phyloP scores from a whole-genome alignment of 2,888 invertebrate genomes.

The Drosophila trichaetosa region DNA sequence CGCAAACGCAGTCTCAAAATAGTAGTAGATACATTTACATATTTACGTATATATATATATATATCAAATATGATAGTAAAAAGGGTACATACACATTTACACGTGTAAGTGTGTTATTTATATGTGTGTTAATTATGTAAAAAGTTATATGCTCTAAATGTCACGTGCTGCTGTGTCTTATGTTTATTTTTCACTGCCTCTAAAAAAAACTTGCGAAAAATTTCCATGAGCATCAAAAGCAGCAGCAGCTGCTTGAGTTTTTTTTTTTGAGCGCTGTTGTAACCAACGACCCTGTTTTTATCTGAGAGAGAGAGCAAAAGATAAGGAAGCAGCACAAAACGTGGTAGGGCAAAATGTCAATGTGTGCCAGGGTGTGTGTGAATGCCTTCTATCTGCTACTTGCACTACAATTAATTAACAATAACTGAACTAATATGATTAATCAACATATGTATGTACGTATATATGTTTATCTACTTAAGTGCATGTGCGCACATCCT shows the following conservation, averaged over 20 bases:
- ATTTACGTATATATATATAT: constrained; percentile 12
- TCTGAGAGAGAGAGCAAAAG: constrained; percentile 12
- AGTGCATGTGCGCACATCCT: constrained; percentile 40
- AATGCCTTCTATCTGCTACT: constrained; percentile 19
- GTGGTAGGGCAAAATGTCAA: constrained; percentile 34
- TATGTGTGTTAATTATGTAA: constrained; percentile 50
- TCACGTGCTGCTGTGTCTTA: constrained; percentile 43
- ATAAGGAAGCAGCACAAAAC: constrained; percentile 23
- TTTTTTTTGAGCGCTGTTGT: constrained; percentile 15
- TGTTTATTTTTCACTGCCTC: constrained; percentile 30
- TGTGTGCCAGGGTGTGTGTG: constrained; percentile 7
- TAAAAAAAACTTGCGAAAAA: constrained; percentile 18
- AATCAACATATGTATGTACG: constrained; percentile 4
- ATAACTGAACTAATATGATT: constrained; percentile 39
- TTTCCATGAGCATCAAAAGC: constrained; percentile 12
- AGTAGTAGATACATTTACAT: constrained; percentile 60
- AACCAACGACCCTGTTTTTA: constrained; percentile 39
- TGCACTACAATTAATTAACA: constrained; percentile 38
- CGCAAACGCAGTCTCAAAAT: constrained; percentile 65
- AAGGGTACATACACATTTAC: constrained; percentile 25
- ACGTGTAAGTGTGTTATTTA: constrained; percentile 16
- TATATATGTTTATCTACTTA: constrained; percentile 11
- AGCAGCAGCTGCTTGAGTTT: constrained; percentile 28
- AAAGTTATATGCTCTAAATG: constrained; percentile 30
- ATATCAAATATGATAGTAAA: constrained; percentile 47